These are phyloP conservation scores for Oxytorus armatus DNA, from an alignment of 2,888 invertebrate species.

Conservation along the genomic window DNA sequence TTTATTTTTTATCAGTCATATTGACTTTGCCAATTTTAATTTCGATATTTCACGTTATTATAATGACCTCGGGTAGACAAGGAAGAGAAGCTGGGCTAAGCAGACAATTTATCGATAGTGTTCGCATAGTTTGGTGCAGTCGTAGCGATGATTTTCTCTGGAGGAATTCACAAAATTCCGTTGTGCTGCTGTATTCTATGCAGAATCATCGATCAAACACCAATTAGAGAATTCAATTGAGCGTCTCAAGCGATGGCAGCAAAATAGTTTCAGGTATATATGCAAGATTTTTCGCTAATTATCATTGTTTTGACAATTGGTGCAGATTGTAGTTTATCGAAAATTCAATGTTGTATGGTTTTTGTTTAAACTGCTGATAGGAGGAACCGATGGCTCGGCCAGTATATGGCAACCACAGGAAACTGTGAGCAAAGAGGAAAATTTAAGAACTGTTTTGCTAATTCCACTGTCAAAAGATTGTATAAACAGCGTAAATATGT, in stretches of 20 bases:
- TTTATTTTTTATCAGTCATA: too few relatives aligned
- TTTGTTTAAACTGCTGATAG: too few relatives aligned
- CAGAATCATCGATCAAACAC: conserved; percentile 88
- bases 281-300: not conserved
- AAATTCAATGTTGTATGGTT: too few relatives aligned
- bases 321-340: too few relatives aligned
- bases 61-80: conserved; percentile 91
- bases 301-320: not conserved
- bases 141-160: conserved; percentile 93
- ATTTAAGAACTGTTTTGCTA: conserved; percentile 68
- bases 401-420: conserved; percentile 87
- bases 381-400: conserved; percentile 90
- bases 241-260: conserved; percentile 89
- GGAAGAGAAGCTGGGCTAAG: conserved; percentile 93
- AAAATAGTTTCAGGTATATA: conserved; percentile 85
- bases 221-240: conserved; percentile 95
- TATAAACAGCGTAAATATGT: conserved; percentile 94
- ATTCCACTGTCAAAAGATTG: conserved; percentile 87
- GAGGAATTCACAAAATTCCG: conserved; percentile 95
- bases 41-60: not conserved
- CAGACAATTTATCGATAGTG: conserved; percentile 91
- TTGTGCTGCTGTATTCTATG: conserved; percentile 85
- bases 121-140: conserved; percentile 92
- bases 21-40: not conserved
- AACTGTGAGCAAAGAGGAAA: conserved; percentile 71